Evolutionary conservation across 1,140 invertebrate species (phyloP).

Genomic region (Drosophila rufa): DNA sequence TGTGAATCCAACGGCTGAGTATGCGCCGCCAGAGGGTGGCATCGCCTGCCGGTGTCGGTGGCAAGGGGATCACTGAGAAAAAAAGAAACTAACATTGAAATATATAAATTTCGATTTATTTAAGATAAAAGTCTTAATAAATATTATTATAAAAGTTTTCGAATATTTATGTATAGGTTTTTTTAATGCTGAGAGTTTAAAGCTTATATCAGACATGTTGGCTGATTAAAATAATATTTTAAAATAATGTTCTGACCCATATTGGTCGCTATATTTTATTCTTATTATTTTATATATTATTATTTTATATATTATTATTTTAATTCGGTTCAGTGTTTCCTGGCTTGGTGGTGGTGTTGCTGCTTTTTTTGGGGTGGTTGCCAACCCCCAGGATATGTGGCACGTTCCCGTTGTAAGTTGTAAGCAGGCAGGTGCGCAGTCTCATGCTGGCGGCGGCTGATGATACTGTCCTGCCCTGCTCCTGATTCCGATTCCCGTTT

Average conservation of each 20-base stretch:
- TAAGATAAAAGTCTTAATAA: neutral
- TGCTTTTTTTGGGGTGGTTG: constrained; percentile 68
- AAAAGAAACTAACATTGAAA: neutral
- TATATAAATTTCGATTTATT: neutral
- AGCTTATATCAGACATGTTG: too few relatives aligned
- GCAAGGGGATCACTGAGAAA: constrained; percentile 1
- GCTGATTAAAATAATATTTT: neutral
- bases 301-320: too few relatives aligned
- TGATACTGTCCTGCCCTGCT: constrained; percentile 46
- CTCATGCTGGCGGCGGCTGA: constrained; percentile 72
- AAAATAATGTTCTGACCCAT: too few relatives aligned
- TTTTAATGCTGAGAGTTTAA: too few relatives aligned
- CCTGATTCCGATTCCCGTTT: constrained; percentile 34
- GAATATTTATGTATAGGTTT: neutral
- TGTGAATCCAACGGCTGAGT: constrained; percentile 75
- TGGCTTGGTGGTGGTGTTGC: constrained; percentile 44
- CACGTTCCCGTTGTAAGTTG: constrained; percentile 80
- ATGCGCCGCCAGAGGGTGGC: constrained; percentile 58
- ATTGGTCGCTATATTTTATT: too few relatives aligned
- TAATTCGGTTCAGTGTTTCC: constrained; percentile 19
- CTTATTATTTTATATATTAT: too few relatives aligned
- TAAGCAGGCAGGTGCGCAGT: constrained; percentile 77
- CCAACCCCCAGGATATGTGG: constrained; percentile 78
- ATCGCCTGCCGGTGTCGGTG: constrained; percentile 31
- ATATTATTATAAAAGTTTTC: neutral